Evolutionary conservation across 1,140 invertebrate species (phyloP).

Genomic region (Tyrophagus putrescentiae): DNA sequence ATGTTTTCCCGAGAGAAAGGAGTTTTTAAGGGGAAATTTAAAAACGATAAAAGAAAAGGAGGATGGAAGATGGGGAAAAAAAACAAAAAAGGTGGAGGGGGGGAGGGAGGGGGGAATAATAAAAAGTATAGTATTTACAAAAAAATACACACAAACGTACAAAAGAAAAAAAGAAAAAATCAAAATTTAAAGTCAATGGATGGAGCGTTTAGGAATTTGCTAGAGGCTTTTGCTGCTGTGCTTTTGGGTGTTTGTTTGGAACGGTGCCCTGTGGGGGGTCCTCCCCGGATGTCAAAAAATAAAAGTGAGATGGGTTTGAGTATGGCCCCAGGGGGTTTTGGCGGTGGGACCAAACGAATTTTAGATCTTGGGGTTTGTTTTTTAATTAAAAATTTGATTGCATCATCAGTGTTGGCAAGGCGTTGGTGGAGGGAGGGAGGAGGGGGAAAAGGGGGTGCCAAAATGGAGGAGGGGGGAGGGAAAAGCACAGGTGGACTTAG

Average conservation of each 20-base stretch:
- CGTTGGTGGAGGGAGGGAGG: too few species aligned
- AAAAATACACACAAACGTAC: conserved; percentile 9
- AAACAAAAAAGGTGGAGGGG: background rate
- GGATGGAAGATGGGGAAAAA: background rate
- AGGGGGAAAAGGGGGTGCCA: too few species aligned
- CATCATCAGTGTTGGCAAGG: too few species aligned
- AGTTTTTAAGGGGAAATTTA: background rate
- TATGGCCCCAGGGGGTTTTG: background rate
- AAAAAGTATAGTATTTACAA: conserved; percentile 10
- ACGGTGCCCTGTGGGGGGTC: too few species aligned
- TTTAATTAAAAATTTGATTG: too few species aligned
- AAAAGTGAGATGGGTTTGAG: background rate
- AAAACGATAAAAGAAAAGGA: background rate
- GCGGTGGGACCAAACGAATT: too few species aligned
- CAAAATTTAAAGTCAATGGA: background rate
- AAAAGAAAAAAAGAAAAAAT: background rate
- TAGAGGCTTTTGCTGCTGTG: background rate
- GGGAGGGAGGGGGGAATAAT: too few species aligned
- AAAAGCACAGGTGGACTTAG: too few species aligned
- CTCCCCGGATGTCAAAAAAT: too few species aligned
- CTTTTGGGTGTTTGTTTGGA: too few species aligned
- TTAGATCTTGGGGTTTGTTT: too few species aligned
- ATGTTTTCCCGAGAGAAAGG: background rate
- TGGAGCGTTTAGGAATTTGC: background rate
- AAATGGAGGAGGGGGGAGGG: too few species aligned